Conservation (phyloP, 2,113 vertebrate genomes). For the Poeciliopsis turrubarensis region DNA sequence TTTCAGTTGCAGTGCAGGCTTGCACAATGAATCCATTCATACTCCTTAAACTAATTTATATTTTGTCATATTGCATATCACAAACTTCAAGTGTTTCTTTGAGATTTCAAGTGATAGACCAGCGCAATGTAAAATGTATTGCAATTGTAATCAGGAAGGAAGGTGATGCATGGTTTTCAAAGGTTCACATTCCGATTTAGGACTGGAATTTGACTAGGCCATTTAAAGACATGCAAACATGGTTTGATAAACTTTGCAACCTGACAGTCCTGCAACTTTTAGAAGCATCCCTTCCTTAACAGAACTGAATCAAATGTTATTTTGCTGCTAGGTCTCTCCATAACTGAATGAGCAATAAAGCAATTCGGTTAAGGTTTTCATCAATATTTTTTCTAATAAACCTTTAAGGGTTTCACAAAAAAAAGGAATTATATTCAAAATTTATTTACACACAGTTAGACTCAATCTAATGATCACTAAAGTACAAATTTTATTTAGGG, state of each 20-base stretch:
- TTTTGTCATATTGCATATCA: no score
- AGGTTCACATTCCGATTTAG: no score
- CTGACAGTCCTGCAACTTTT: neutral
- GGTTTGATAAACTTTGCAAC: neutral
- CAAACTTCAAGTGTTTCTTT: no score
- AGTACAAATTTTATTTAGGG: neutral
- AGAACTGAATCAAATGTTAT: neutral
- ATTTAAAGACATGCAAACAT: no score
- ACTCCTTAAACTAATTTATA: no score
- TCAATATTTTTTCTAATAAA: neutral
- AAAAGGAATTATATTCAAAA: neutral
- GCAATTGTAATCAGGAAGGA: no score
- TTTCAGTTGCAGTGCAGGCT: no score
- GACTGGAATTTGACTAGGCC: no score
- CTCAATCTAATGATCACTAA: neutral
- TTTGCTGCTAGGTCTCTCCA: neutral
- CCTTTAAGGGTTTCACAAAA: neutral
- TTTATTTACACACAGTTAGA: neutral
- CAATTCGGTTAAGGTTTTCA: neutral
- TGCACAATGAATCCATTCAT: no score
- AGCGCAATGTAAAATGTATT: no score
- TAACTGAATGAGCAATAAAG: neutral
- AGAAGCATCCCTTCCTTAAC: neutral
- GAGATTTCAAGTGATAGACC: no score
- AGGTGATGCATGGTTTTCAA: no score